Conservation (phyloP, 2,113 vertebrate genomes). For the Neolamprologus longior region DNA sequence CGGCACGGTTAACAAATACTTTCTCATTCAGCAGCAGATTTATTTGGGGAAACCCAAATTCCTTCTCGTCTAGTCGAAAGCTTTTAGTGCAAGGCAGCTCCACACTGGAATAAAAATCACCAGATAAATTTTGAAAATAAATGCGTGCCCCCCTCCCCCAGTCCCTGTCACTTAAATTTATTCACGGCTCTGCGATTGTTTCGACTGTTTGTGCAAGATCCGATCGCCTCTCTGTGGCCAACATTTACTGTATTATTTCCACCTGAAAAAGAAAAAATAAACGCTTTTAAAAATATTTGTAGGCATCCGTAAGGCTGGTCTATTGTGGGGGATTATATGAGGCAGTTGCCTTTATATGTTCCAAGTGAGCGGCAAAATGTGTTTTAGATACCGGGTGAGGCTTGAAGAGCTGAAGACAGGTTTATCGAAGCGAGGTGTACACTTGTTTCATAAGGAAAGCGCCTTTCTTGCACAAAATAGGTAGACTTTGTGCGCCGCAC, state of each 20-base stretch:
- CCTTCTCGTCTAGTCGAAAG: neutral
- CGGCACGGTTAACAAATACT: neutral
- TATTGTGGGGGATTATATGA: constrained; percentile 27
- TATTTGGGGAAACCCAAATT: neutral
- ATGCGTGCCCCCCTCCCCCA: neutral
- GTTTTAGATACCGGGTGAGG: neutral
- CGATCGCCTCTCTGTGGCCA: neutral
- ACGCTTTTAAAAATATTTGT: neutral
- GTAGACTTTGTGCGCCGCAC: constrained; percentile 8
- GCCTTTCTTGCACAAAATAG: neutral
- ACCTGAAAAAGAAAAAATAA: neutral
- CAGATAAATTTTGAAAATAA: neutral
- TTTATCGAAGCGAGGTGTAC: neutral
- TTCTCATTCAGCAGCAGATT: neutral
- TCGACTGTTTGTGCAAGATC: neutral
- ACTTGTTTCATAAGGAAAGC: neutral
- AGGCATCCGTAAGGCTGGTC: constrained; percentile 8
- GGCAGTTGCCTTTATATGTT: neutral
- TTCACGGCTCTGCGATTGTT: constrained; percentile 7
- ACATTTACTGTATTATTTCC: neutral
- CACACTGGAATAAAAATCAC: neutral
- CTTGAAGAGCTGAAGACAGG: neutral
- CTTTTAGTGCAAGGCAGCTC: neutral
- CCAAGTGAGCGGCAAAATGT: constrained; percentile 13
- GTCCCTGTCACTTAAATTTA: neutral